These are phyloP conservation scores for Apolygus lucorum DNA, from an alignment of 1,140 invertebrate genomes.

Conservation along the genomic window DNA sequence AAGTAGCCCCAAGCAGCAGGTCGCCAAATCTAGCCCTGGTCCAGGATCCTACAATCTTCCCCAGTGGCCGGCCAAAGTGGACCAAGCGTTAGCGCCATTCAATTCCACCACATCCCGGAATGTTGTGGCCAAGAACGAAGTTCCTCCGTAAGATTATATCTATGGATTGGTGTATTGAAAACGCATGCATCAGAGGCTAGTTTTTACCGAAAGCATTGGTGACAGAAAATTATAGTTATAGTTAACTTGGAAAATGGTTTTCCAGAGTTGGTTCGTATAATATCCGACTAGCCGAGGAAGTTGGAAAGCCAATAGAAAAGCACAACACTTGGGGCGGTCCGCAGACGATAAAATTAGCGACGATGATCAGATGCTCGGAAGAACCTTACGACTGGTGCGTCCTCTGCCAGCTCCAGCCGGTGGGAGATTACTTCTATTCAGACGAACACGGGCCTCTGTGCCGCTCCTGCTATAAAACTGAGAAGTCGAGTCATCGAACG, in stretches of 20 bases:
- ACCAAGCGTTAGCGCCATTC: neutral
- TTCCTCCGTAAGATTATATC: neutral
- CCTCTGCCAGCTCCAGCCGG: neutral
- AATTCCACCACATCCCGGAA: neutral
- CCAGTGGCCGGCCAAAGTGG: neutral
- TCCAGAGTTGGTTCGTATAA: neutral
- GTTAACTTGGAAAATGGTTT: neutral
- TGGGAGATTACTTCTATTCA: constrained; percentile 3
- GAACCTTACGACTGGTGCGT: constrained; percentile 11
- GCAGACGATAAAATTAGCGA: neutral
- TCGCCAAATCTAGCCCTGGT: neutral
- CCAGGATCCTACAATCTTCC: neutral
- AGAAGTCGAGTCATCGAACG: neutral
- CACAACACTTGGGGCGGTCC: constrained; percentile 5
- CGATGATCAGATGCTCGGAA: constrained; percentile 8
- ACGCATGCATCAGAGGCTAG: neutral
- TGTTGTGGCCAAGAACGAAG: neutral
- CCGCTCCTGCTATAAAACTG: neutral
- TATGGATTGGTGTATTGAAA: neutral
- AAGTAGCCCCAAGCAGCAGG: neutral
- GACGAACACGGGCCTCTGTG: neutral
- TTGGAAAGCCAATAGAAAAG: neutral
- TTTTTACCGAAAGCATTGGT: neutral
- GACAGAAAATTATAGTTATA: neutral
- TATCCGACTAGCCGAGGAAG: neutral